Conservation (phyloP, 2,113 vertebrate species). For the Agapornis roseicollis region DNA sequence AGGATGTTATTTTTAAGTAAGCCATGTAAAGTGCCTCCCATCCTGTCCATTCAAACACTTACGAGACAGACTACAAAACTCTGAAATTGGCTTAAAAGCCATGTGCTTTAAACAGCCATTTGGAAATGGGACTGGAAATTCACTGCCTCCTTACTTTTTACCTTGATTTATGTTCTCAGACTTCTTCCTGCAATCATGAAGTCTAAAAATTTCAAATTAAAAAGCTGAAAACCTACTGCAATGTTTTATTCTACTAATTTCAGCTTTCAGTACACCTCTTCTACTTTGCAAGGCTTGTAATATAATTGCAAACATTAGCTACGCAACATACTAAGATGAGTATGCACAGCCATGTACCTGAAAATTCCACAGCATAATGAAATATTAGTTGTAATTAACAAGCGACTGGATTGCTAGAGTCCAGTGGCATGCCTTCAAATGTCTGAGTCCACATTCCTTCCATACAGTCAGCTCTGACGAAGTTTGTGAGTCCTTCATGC, state of each 20-base stretch:
- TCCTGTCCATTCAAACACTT: slow-evolving; percentile 30
- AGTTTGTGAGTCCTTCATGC: not conserved
- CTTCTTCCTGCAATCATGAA: not conserved
- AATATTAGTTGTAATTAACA: slow-evolving; percentile 11
- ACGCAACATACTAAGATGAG: not conserved
- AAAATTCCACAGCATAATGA: not conserved
- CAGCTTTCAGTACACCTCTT: not conserved
- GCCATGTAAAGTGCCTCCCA: slow-evolving; percentile 54
- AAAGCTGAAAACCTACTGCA: not conserved
- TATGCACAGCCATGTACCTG: not conserved
- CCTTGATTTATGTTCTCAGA: slow-evolving; percentile 13
- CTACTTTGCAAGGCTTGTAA: not conserved
- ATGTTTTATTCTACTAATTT: not conserved
- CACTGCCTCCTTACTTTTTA: not conserved
- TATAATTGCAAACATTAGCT: not conserved
- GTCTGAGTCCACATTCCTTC: slow-evolving; percentile 25
- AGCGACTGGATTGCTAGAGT: not conserved
- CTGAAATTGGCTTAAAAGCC: slow-evolving; percentile 18
- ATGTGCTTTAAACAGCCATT: not conserved
- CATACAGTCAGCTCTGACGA: not conserved
- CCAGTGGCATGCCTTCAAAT: slow-evolving; percentile 2
- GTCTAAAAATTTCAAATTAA: not conserved
- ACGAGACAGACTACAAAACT: slow-evolving; percentile 2
- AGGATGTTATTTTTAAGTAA: slow-evolving; percentile 65
- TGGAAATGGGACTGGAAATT: slow-evolving; percentile 10